Evolutionary conservation across 2,888 invertebrate species (phyloP).

Genomic region (Neoitamus cyanurus): DNA sequence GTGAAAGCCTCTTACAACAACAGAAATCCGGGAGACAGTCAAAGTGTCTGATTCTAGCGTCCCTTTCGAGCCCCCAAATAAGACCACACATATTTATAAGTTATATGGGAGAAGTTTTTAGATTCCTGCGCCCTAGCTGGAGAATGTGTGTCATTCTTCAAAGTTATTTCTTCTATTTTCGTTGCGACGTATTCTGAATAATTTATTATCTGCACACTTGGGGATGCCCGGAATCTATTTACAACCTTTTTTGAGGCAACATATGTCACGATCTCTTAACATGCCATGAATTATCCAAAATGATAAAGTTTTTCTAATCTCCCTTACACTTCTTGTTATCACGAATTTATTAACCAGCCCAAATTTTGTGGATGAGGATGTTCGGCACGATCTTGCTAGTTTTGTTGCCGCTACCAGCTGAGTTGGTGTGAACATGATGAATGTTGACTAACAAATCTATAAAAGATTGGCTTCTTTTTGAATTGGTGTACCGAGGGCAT

Average conservation of each 20-base stretch:
- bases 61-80: not conserved
- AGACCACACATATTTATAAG: not conserved
- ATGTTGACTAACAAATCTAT: not conserved
- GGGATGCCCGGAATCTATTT: not conserved
- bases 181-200: not conserved
- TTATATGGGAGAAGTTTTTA: not conserved
- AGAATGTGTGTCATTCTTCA: not conserved
- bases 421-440: not conserved
- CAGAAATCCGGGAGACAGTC: not conserved
- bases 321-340: not conserved
- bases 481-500: too few relatives aligned
- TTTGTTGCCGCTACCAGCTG: not conserved
- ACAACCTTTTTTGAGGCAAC: not conserved
- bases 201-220: conserved; percentile 3
- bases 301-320: not conserved
- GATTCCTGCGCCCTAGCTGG: not conserved
- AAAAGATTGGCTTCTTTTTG: too few relatives aligned
- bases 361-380: not conserved
- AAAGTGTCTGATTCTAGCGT: not conserved
- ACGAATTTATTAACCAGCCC: not conserved
- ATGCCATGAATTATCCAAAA: not conserved
- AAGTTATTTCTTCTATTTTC: conserved; percentile 14
- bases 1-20: not conserved
- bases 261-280: conserved; percentile 1
- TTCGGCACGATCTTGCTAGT: not conserved